Conservation (phyloP, 2,888 invertebrate genomes). For the Caenorhabditis plicata region DNA sequence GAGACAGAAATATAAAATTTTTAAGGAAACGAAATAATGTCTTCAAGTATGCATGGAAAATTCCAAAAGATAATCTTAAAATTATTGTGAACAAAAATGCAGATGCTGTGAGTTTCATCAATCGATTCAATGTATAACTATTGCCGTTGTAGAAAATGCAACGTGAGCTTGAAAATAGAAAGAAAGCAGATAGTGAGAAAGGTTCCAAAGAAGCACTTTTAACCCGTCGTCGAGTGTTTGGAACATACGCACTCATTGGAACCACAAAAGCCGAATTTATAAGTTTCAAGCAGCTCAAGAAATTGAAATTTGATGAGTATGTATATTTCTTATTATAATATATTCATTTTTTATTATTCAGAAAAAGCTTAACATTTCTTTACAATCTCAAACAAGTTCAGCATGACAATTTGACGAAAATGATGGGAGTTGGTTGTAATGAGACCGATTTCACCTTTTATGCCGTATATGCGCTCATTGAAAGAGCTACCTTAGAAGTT, state of each 20-base stretch:
- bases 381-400: conserved; percentile 55
- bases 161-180: conserved; percentile 24
- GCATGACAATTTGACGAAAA: conserved; percentile 59
- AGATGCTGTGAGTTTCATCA: conserved; percentile 16
- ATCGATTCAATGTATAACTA: conserved; percentile 2
- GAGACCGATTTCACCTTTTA: conserved; percentile 52
- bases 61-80: conserved; percentile 47
- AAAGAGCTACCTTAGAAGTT: conserved; percentile 56
- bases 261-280: conserved; percentile 58
- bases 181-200: conserved; percentile 1
- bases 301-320: conserved; percentile 49
- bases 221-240: conserved; percentile 14
- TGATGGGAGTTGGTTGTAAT: conserved; percentile 57
- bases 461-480: conserved; percentile 52
- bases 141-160: conserved; percentile 21
- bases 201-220: background rate
- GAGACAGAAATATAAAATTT: background rate
- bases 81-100: conserved; percentile 55
- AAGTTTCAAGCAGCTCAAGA: conserved; percentile 42
- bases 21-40: background rate
- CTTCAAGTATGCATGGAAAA: conserved; percentile 39
- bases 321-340: background rate
- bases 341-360: conserved; percentile 4
- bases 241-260: conserved; percentile 54
- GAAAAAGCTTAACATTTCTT: conserved; percentile 45